Conservation (phyloP, 2,113 vertebrate species). For the Leuciscus idus region DNA sequence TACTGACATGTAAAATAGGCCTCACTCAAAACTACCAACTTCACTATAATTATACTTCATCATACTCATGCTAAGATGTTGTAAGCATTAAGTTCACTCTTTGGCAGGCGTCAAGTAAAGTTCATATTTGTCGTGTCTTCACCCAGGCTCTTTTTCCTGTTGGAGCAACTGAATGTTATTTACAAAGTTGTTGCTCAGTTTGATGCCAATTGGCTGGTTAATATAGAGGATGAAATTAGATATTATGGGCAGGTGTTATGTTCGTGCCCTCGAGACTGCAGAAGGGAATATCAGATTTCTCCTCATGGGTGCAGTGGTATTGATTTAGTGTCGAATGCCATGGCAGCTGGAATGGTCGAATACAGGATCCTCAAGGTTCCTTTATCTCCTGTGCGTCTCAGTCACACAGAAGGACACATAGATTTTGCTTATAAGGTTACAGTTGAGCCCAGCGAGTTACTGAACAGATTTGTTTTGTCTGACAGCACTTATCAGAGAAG, state of each 20-base stretch:
- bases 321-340: constrained; percentile 58
- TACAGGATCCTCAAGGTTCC: constrained; percentile 5
- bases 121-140: background rate
- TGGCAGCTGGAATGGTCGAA: constrained; percentile 27
- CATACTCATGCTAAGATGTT: constrained; percentile 8
- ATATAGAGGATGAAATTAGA: constrained; percentile 60
- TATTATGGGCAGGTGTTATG: constrained; percentile 59
- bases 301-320: constrained; percentile 49
- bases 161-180: constrained; percentile 34
- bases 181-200: constrained; percentile 33
- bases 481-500: constrained; percentile 18
- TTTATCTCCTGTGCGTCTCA: background rate
- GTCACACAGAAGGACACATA: background rate
- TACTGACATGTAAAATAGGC: constrained; percentile 7
- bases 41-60: background rate
- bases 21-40: background rate
- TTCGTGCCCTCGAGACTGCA: constrained; percentile 44
- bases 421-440: constrained; percentile 10
- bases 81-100: background rate
- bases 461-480: constrained; percentile 25
- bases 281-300: constrained; percentile 56
- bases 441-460: background rate
- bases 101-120: background rate
- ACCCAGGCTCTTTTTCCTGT: background rate
- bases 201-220: constrained; percentile 50